phyloP scores from a whole-genome alignment of 2,888 invertebrate genomes.

The Epinotia nisella region DNA sequence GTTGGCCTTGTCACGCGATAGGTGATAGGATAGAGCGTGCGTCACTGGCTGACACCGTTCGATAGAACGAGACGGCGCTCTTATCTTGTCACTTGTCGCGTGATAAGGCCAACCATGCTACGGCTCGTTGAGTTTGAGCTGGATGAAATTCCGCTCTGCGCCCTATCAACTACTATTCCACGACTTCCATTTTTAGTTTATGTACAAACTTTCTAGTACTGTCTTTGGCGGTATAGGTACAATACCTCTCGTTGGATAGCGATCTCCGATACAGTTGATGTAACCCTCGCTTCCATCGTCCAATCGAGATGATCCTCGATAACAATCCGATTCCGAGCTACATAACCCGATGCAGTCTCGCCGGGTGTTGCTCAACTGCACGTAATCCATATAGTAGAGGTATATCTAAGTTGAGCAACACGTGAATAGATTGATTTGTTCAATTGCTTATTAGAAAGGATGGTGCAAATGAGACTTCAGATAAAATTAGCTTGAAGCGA shows the following conservation, averaged over 20 bases:
- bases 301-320: constrained; percentile 14
- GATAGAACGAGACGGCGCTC: too few species aligned
- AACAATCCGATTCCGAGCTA: constrained; percentile 5
- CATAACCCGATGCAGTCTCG: background rate
- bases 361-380: background rate
- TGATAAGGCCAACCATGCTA: too few species aligned
- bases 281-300: constrained; percentile 8
- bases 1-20: too few species aligned
- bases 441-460: constrained; percentile 23
- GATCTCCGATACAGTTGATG: background rate
- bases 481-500: background rate
- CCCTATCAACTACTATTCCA: too few species aligned
- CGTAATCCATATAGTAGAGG: background rate
- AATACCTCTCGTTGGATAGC: background rate
- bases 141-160: too few species aligned
- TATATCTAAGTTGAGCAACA: background rate
- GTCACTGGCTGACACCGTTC: too few species aligned
- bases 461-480: constrained; percentile 1
- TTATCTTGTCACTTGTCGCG: too few species aligned
- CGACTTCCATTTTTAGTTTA: too few species aligned
- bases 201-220: background rate
- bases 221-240: background rate
- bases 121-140: too few species aligned
- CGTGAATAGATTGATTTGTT: constrained; percentile 11
- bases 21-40: too few species aligned